phyloP scores from a whole-genome alignment of 2,888 invertebrate genomes.

The Anoplius nigerrimus region DNA sequence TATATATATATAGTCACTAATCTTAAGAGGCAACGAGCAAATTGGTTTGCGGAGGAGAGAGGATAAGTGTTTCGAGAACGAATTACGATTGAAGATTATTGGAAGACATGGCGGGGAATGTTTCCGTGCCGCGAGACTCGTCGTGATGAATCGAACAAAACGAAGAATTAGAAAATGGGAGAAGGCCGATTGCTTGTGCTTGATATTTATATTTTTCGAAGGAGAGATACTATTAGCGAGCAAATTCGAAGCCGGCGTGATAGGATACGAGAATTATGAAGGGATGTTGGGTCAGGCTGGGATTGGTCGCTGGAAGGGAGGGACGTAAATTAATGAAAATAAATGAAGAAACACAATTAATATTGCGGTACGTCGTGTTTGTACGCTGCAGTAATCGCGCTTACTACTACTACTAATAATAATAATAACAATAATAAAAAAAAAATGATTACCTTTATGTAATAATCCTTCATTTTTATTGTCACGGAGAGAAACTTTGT shows the following conservation, averaged over 20 bases:
- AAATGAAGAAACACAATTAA: constrained; percentile 45
- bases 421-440: too few species aligned
- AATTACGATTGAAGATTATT: constrained; percentile 5
- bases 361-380: constrained; percentile 52
- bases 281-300: neutral
- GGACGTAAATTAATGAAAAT: constrained; percentile 29
- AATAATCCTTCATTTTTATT: constrained; percentile 68
- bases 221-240: constrained; percentile 60
- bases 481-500: constrained; percentile 56
- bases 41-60: constrained; percentile 42
- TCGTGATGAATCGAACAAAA: constrained; percentile 25
- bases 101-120: constrained; percentile 11
- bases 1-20: constrained; percentile 69
- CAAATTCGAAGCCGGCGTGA: constrained; percentile 41
- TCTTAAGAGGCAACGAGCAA: constrained; percentile 62
- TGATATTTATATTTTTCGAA: constrained; percentile 71
- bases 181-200: constrained; percentile 67
- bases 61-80: constrained; percentile 14
- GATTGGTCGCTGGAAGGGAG: neutral
- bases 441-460: constrained; percentile 62
- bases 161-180: constrained; percentile 35
- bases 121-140: constrained; percentile 6
- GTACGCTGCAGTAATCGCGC: constrained; percentile 66
- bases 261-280: constrained; percentile 23
- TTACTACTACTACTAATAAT: constrained; percentile 64